A percentile compares a stretch with the other conserved stretches of the same genome.
These are phyloP conservation scores for Perdita meconis DNA, from an alignment of 2,888 invertebrate genomes.

Conservation along the genomic window DNA sequence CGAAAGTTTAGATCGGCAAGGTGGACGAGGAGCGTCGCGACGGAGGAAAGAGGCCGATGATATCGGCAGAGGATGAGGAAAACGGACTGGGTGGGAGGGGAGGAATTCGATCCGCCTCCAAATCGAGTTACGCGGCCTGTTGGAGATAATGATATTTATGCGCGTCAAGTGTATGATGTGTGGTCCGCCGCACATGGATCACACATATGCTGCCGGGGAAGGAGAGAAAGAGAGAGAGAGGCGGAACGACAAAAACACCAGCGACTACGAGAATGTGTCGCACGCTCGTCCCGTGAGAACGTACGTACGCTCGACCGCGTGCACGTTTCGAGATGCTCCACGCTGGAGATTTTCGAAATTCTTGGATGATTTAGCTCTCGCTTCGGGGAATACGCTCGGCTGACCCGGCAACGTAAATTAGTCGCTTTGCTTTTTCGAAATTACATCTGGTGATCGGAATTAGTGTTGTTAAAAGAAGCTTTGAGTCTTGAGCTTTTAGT, in stretches of 20 bases:
- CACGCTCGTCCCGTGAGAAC: constrained; percentile 54
- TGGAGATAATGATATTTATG: constrained; percentile 78
- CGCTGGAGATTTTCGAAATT: constrained; percentile 20
- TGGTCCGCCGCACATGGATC: constrained; percentile 67
- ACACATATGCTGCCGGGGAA: constrained; percentile 47
- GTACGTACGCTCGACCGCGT: not conserved
- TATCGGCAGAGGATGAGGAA: constrained; percentile 1
- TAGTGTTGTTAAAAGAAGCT: too few relatives aligned
- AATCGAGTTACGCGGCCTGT: constrained; percentile 75
- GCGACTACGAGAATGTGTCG: constrained; percentile 52
- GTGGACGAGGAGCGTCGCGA: constrained; percentile 17
- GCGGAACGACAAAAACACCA: constrained; percentile 50
- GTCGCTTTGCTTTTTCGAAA: not conserved
- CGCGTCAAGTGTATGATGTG: constrained; percentile 75
- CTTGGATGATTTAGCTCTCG: constrained; percentile 14
- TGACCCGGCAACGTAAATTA: constrained; percentile 8
- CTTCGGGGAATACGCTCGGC: not conserved
- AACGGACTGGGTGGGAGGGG: not conserved
- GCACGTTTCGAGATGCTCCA: not conserved
- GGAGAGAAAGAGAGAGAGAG: not conserved
- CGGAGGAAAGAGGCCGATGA: not conserved
- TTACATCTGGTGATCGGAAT: not conserved
- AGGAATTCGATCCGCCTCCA: constrained; percentile 62
- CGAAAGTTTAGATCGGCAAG: constrained; percentile 40
- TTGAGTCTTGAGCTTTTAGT: too few relatives aligned